phyloP scores from a whole-genome alignment of 2,113 vertebrate genomes.

The Forbesichthys papilliferus region DNA sequence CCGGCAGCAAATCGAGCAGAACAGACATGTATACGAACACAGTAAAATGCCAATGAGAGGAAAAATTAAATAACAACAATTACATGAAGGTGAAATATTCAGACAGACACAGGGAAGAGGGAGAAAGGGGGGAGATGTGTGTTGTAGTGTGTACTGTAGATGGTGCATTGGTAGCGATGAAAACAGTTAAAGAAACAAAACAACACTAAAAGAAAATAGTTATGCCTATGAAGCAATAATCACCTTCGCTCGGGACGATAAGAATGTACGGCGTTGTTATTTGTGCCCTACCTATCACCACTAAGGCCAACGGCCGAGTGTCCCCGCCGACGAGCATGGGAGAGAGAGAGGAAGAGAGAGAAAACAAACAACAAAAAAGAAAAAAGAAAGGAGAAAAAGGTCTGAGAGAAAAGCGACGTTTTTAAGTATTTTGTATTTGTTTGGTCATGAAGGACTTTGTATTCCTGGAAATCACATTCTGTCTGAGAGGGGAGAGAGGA shows the following conservation, averaged over 20 bases:
- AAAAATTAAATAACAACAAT: slow-evolving; percentile 11
- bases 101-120: slow-evolving; percentile 18
- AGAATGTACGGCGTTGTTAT: slow-evolving; percentile 90
- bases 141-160: slow-evolving; percentile 46
- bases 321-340: slow-evolving; percentile 93
- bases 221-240: slow-evolving; percentile 85
- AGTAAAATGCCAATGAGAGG: slow-evolving; percentile 56
- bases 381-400: slow-evolving; percentile 48
- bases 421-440: slow-evolving; percentile 41
- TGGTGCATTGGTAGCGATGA: slow-evolving; percentile 48
- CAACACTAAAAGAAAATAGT: slow-evolving; percentile 71
- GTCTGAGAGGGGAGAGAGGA: slow-evolving; percentile 59
- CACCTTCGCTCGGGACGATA: slow-evolving; percentile 97
- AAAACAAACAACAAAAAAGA: slow-evolving; percentile 71
- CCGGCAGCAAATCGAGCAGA: slow-evolving; percentile 64
- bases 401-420: slow-evolving; percentile 64
- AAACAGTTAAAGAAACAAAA: neutral
- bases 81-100: neutral
- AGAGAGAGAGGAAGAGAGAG: slow-evolving; percentile 64
- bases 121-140: slow-evolving; percentile 17
- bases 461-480: slow-evolving; percentile 45
- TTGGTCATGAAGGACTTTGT: slow-evolving; percentile 47
- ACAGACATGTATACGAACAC: slow-evolving; percentile 75
- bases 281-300: slow-evolving; percentile 95
- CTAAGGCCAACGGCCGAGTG: slow-evolving; percentile 91